phyloP scores from a whole-genome alignment of 1,140 invertebrate genomes.

The Meloidogyne floridensis region DNA sequence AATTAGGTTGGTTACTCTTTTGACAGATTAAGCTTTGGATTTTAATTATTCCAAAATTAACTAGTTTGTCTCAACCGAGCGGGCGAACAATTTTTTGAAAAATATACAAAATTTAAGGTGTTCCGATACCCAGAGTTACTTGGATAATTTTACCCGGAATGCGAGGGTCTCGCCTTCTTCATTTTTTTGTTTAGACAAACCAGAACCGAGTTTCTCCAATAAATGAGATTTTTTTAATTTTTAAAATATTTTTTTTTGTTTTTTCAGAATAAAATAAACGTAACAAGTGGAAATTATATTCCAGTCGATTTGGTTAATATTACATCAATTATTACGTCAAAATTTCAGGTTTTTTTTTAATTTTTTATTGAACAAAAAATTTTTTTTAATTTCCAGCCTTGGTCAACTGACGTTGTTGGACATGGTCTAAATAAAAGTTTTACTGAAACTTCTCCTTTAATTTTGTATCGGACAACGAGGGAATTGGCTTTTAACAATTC shows the following conservation, averaged over 20 bases:
- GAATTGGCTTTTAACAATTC: conserved; percentile 54
- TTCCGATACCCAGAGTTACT: too few relatives aligned
- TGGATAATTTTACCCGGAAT: too few relatives aligned
- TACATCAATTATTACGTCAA: conserved; percentile 52
- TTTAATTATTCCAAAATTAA: too few relatives aligned
- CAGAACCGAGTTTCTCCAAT: background rate
- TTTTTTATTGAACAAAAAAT: too few relatives aligned
- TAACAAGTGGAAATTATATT: conserved; percentile 53
- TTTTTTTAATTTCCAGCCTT: conserved; percentile 29
- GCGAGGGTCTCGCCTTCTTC: too few relatives aligned
- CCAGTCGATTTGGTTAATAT: conserved; percentile 51
- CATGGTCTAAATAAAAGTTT: conserved; percentile 42
- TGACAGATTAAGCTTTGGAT: too few relatives aligned
- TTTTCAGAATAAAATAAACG: conserved; percentile 50
- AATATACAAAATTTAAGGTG: too few relatives aligned
- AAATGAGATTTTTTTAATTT: conserved; percentile 8
- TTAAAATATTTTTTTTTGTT: conserved; percentile 8
- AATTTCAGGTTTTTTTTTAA: conserved; percentile 43
- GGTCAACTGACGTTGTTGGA: conserved; percentile 53
- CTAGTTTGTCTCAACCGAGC: too few relatives aligned
- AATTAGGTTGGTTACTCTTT: too few relatives aligned
- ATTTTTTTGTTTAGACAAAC: too few relatives aligned
- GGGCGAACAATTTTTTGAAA: too few relatives aligned
- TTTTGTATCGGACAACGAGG: conserved; percentile 33
- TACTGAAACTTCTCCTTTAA: conserved; percentile 27